Percentiles rank a stretch among this genome's conserved stretches.
Evolutionary conservation across 2,797 vertebrate genomes (phyloP).

Genomic region (Cryptoblepharus egeriae): DNA sequence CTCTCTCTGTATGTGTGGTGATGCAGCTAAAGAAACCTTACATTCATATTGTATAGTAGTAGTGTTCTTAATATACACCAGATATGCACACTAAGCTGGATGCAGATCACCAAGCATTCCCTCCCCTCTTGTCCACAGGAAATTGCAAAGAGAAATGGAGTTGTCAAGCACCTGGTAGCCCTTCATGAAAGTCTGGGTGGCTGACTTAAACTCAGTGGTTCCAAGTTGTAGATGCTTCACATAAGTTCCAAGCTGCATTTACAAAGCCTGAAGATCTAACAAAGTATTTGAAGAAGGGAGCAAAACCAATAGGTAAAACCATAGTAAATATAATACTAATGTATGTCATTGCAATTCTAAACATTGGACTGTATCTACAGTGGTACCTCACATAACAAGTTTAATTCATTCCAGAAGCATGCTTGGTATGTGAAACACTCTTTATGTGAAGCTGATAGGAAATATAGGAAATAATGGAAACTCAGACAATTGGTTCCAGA

Average conservation of each 20-base stretch:
- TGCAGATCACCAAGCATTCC: neutral
- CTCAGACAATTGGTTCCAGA: too few species aligned
- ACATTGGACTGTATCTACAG: neutral
- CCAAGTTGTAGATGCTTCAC: neutral
- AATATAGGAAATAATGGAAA: too few species aligned
- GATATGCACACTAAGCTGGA: neutral
- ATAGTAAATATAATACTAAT: neutral
- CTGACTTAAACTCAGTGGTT: neutral
- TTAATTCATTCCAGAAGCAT: too few species aligned
- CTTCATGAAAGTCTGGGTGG: too few species aligned
- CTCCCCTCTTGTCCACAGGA: neutral
- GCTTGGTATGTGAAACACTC: too few species aligned
- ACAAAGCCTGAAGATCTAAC: neutral
- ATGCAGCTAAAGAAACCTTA: neutral
- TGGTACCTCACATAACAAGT: too few species aligned
- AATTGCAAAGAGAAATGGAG: neutral
- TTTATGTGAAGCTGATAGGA: too few species aligned
- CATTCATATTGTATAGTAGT: neutral
- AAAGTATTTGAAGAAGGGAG: neutral
- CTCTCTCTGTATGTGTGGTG: too few species aligned
- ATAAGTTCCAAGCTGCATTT: neutral
- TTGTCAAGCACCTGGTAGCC: neutral
- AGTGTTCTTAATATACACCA: neutral
- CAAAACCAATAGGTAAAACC: neutral
- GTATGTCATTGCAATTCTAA: neutral